These are phyloP conservation scores for Bujurquina vittata DNA, from an alignment of 2,113 vertebrate genomes.

Conservation along the genomic window DNA sequence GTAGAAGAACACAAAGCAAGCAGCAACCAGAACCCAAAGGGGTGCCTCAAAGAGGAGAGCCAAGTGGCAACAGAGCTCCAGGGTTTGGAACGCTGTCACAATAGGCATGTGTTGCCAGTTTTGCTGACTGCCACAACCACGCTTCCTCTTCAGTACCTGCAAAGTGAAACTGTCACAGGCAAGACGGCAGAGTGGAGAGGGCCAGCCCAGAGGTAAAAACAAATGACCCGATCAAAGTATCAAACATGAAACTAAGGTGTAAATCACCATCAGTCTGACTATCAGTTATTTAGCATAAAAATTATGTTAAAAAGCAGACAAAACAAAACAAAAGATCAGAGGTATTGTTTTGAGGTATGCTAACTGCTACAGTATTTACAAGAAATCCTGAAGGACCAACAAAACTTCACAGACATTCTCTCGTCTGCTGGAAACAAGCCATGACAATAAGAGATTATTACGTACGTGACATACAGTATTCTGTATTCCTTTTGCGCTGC, in stretches of 20 bases:
- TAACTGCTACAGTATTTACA: neutral
- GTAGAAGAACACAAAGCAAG: neutral
- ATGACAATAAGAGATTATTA: conserved; percentile 7
- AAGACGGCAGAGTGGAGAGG: neutral
- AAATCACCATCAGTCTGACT: neutral
- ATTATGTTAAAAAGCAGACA: neutral
- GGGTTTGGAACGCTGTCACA: neutral
- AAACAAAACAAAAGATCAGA: neutral
- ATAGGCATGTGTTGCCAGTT: neutral
- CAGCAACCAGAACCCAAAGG: neutral
- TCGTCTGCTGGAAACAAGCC: neutral
- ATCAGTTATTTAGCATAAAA: neutral
- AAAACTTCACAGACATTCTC: neutral
- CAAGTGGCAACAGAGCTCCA: neutral
- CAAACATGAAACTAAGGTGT: neutral
- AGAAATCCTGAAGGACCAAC: neutral
- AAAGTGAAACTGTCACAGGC: neutral
- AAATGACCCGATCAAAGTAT: neutral
- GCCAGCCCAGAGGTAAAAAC: neutral
- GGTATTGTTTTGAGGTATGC: neutral
- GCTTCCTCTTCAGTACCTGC: neutral
- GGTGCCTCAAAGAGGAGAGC: neutral
- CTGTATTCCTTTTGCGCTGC: conserved; percentile 21
- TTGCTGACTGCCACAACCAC: neutral
- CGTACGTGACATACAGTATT: neutral